phyloP scores from a whole-genome alignment of 2,888 invertebrate species.

The Deilephila porcellus region DNA sequence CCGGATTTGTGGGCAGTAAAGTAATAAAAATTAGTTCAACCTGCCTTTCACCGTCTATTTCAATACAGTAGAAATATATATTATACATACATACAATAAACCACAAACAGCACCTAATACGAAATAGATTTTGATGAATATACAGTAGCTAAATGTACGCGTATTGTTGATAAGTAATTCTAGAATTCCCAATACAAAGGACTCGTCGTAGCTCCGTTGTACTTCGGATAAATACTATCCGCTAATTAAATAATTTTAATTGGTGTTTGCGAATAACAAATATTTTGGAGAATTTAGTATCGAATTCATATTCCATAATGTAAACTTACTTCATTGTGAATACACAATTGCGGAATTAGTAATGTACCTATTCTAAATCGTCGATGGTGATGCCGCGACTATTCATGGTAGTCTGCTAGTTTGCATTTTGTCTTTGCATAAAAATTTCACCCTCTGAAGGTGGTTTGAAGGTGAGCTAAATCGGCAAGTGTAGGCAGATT shows the following conservation, averaged over 20 bases:
- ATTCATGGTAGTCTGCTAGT: background rate
- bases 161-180: background rate
- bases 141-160: background rate
- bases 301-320: background rate
- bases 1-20: too few species aligned
- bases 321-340: background rate
- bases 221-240: background rate
- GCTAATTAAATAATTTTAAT: background rate
- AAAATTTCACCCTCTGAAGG: background rate
- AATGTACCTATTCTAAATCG: too few species aligned
- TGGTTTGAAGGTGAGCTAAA: constrained; percentile 15
- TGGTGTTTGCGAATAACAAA: background rate
- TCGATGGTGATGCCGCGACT: too few species aligned
- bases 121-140: background rate
- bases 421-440: background rate
- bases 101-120: background rate
- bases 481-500: constrained; percentile 22
- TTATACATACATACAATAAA: too few species aligned
- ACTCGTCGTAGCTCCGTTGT: background rate
- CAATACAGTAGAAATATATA: too few species aligned
- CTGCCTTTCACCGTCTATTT: too few species aligned
- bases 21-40: too few species aligned
- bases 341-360: too few species aligned
- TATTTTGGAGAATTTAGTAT: background rate
- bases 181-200: background rate